phyloP scores from a whole-genome alignment of 2,113 vertebrate genomes.

The Cervus canadensis region DNA sequence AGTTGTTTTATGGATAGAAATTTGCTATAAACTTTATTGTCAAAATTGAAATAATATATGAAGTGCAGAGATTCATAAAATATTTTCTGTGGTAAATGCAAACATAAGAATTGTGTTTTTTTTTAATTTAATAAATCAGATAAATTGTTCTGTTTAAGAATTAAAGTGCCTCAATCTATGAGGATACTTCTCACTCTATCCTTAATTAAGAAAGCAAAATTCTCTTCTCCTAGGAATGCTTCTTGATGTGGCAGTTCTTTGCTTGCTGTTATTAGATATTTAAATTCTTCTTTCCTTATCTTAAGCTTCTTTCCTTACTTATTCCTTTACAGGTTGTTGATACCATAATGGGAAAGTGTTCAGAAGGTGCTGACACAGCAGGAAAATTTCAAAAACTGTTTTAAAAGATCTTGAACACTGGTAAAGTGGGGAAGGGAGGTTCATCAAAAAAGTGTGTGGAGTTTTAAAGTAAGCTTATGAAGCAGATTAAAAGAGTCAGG shows the following conservation, averaged over 20 bases:
- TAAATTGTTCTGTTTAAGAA: conserved; percentile 7
- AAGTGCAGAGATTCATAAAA: background rate
- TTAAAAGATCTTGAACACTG: conserved; percentile 23
- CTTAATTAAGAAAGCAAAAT: conserved; percentile 50
- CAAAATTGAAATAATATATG: background rate
- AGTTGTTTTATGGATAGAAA: background rate
- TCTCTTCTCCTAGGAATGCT: conserved; percentile 29
- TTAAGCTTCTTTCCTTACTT: conserved; percentile 52
- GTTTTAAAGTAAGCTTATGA: conserved; percentile 53
- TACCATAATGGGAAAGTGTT: conserved; percentile 28
- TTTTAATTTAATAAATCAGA: background rate
- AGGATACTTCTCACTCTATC: background rate
- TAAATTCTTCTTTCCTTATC: conserved; percentile 47
- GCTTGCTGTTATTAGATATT: conserved; percentile 29
- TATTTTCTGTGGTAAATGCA: background rate
- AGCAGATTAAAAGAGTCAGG: conserved; percentile 63
- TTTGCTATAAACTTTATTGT: background rate
- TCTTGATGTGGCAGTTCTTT: conserved; percentile 15
- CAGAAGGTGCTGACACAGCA: conserved; percentile 26
- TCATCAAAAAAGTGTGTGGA: conserved; percentile 31
- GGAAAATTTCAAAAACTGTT: conserved; percentile 31
- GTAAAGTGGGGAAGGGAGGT: background rate
- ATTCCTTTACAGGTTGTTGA: conserved; percentile 11
- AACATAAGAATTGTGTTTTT: background rate
- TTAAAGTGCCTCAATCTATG: background rate